Percentiles rank a stretch among this genome's conserved stretches.
phyloP scores from a whole-genome alignment of 2,113 vertebrate species.

The Polyodon spathula region DNA sequence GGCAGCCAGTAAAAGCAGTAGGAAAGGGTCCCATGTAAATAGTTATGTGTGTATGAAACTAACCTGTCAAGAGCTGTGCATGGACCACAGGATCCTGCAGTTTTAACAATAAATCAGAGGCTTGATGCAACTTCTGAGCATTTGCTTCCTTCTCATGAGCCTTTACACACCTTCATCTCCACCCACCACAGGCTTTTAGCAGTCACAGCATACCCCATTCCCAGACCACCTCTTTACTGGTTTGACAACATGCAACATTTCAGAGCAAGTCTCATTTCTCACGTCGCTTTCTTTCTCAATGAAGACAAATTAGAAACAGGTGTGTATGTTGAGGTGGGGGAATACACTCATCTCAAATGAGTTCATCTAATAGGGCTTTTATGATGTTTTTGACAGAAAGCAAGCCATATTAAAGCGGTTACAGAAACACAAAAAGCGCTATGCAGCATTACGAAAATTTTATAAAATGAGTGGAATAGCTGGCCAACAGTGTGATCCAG shows the following conservation, averaged over 20 bases:
- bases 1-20: too few species aligned
- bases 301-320: constrained; percentile 24
- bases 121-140: neutral
- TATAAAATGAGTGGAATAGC: neutral
- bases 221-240: neutral
- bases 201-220: constrained; percentile 4
- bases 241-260: neutral
- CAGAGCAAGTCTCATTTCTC: constrained; percentile 7
- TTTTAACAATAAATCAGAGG: too few species aligned
- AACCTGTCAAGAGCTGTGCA: too few species aligned
- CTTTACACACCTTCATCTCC: constrained; percentile 7
- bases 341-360: constrained; percentile 15
- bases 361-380: constrained; percentile 16
- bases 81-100: too few species aligned
- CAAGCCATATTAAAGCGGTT: neutral
- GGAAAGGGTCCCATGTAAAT: too few species aligned
- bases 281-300: constrained; percentile 12
- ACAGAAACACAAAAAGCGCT: neutral
- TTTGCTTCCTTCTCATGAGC: neutral
- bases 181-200: neutral
- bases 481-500: too few species aligned
- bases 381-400: neutral
- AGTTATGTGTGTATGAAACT: too few species aligned
- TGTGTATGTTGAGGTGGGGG: constrained; percentile 10
- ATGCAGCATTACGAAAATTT: neutral